Evolutionary conservation across 2,797 vertebrate species (phyloP), one percentile per base, ranked within the genome.

Genomic region (Coreius guichenoti): DNA sequence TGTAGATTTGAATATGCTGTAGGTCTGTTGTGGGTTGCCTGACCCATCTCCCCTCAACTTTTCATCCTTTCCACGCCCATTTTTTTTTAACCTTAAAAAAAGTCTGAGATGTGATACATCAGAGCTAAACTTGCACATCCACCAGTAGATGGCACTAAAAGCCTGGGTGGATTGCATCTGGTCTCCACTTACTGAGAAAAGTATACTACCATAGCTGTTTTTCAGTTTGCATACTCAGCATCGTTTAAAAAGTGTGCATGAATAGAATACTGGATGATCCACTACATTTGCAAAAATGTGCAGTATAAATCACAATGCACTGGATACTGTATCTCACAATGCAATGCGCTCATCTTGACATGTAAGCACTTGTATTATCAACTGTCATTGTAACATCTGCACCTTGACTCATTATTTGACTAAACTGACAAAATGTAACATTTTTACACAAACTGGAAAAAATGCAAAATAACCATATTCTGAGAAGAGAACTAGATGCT

Each of bases 141-240:
- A 16, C 73, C 87, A 86, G 78, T 61, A 90, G 89, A 85, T 80
- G 83, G 76, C 67, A 49, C 36, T 6, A 79, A 61, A 84, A 8
- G 69, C 45, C n/a, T 80, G 61, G 1, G 19, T 65, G 14, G 4
- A 56, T 8, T 54, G 1, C 45, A 78, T 68, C 23, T 36, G 45
- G 12, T 11, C 14, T 45, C 31, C 12, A 16, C 33, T 49, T 45
- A 4, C 43, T 51, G 4, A 17, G 3, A 36, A 72, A 56, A 70
- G 2, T 17, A 26, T 43, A 39, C 8, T 43, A 21, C 17, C 49
- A 58, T 26, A 5, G 5, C 3, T 39, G 19, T 31, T 82, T 72
- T 72, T 36, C 16, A 58, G 33, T 21, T 39, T 31, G 45, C 3
- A 26, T 12, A 61, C 33, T n/a, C 49, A 4, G 49, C 29, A 56